Percentiles rank a stretch among this genome's conserved stretches.
Conservation (phyloP, 1,140 invertebrate species). For the Leptestheria dahalacensis region DNA sequence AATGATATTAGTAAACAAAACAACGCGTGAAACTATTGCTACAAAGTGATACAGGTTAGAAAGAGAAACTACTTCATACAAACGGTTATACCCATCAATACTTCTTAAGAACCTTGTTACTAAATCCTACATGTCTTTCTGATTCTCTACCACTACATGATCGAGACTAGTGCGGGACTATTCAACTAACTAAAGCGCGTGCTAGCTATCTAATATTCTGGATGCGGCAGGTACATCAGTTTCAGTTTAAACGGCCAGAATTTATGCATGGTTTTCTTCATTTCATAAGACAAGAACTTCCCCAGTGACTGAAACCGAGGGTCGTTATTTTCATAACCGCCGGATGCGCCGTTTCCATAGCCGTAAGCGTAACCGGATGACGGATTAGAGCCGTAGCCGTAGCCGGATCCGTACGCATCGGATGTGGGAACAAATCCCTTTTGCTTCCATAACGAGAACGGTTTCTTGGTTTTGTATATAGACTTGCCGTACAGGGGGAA, state of each 20-base stretch:
- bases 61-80: too few relatives aligned
- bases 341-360: not conserved
- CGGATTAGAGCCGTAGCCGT: not conserved
- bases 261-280: constrained; percentile 1
- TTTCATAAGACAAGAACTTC: not conserved
- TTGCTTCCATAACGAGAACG: not conserved
- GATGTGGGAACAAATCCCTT: not conserved
- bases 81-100: too few relatives aligned
- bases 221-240: not conserved
- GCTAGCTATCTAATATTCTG: not conserved
- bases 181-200: not conserved
- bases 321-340: not conserved
- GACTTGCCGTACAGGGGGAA: not conserved
- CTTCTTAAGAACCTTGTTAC: too few relatives aligned
- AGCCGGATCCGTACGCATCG: not conserved
- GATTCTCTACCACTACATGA: too few relatives aligned
- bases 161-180: too few relatives aligned
- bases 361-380: not conserved
- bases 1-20: not conserved
- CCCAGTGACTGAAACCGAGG: not conserved
- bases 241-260: not conserved
- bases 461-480: not conserved
- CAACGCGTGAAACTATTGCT: too few relatives aligned
- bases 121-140: too few relatives aligned
- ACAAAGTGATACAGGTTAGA: too few relatives aligned